Conservation (phyloP, 2,797 vertebrate species). For the Macropodus opercularis region DNA sequence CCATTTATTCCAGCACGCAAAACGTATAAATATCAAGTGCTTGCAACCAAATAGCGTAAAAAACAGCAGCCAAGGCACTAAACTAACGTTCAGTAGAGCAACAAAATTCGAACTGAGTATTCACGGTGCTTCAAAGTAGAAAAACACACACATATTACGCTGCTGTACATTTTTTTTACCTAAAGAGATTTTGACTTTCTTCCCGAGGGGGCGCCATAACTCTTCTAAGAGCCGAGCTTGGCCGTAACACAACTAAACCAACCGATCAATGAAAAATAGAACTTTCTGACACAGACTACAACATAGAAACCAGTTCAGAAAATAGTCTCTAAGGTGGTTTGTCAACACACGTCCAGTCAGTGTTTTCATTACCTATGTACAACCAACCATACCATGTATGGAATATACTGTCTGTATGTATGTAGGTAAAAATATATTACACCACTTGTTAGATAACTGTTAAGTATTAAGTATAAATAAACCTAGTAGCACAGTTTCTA, state of each 20-base stretch:
- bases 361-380: slow-evolving; percentile 36
- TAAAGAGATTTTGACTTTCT: slow-evolving; percentile 24
- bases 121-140: slow-evolving; percentile 26
- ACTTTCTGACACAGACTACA: slow-evolving; percentile 21
- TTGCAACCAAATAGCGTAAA: slow-evolving; percentile 30
- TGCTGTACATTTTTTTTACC: slow-evolving; percentile 3
- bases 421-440: slow-evolving; percentile 24
- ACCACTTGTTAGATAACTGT: slow-evolving; percentile 1
- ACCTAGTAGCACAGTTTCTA: not conserved
- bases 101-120: slow-evolving; percentile 28
- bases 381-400: slow-evolving; percentile 27
- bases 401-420: slow-evolving; percentile 20
- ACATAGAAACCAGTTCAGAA: slow-evolving; percentile 29
- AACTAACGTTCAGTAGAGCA: slow-evolving; percentile 42
- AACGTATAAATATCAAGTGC: slow-evolving; percentile 28
- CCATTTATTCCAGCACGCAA: slow-evolving; percentile 20
- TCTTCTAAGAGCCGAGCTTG: slow-evolving; percentile 8
- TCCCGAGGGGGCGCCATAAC: slow-evolving; percentile 48
- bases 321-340: slow-evolving; percentile 41
- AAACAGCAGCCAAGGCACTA: slow-evolving; percentile 68
- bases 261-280: slow-evolving; percentile 23
- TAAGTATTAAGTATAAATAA: slow-evolving; percentile 9
- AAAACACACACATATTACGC: slow-evolving; percentile 1
- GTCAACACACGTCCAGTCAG: slow-evolving; percentile 36
- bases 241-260: not conserved